These are phyloP conservation scores for Fregetta grallaria DNA, from an alignment of 2,113 vertebrate genomes.

Conservation along the genomic window DNA sequence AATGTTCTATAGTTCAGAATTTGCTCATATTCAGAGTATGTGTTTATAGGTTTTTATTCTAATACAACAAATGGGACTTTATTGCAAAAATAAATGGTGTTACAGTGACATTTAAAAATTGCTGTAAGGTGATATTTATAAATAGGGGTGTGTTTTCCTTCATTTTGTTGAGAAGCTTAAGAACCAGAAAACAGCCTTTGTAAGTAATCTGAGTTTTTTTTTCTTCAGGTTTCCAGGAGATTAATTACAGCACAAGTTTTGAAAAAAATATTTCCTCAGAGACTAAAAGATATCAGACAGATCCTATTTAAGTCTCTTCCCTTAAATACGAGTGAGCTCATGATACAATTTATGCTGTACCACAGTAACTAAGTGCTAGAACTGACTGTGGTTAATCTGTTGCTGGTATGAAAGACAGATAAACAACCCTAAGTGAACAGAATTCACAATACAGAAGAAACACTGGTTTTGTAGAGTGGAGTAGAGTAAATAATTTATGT, in stretches of 20 bases:
- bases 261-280: background rate
- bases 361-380: background rate
- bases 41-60: constrained; percentile 9
- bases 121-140: background rate
- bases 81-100: constrained; percentile 21
- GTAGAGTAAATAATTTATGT: constrained; percentile 37
- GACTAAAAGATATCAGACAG: background rate
- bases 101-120: background rate
- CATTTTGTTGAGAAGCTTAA: background rate
- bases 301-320: background rate
- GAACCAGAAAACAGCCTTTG: background rate
- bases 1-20: background rate
- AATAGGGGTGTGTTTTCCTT: background rate
- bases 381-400: background rate
- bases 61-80: constrained; percentile 7
- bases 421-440: background rate
- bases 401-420: background rate
- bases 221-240: background rate
- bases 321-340: background rate
- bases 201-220: background rate
- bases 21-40: constrained; percentile 20
- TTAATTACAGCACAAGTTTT: background rate
- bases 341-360: background rate
- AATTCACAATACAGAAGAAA: background rate
- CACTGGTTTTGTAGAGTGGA: background rate